Evolutionary conservation across 2,888 invertebrate species (phyloP).

Genomic region (Anaspis maculata): DNA sequence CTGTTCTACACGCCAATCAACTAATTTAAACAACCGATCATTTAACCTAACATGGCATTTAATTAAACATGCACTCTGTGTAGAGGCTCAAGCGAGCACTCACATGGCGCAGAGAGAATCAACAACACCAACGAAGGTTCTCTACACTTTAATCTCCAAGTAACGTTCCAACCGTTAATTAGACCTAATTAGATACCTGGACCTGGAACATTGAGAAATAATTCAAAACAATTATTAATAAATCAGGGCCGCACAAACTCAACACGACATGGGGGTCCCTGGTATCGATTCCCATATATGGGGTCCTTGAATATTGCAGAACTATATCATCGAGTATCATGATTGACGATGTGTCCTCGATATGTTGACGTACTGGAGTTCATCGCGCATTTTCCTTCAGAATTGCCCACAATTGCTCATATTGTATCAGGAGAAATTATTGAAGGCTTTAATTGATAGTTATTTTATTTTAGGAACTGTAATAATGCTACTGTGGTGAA

Average conservation of each 20-base stretch:
- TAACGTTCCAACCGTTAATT: conserved; percentile 14
- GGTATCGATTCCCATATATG: conserved; percentile 12
- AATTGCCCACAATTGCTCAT: too few relatives aligned
- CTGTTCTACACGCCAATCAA: conserved; percentile 27
- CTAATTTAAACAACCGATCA: conserved; percentile 28
- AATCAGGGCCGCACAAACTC: conserved; percentile 14
- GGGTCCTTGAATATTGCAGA: conserved; percentile 14
- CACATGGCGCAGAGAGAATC: too few relatives aligned
- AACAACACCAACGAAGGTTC: too few relatives aligned
- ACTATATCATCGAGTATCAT: conserved; percentile 12
- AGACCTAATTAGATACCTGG: conserved; percentile 18
- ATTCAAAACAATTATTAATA: conserved; percentile 21
- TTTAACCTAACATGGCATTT: conserved; percentile 25
- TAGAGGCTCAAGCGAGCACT: too few relatives aligned
- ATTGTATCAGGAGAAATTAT: too few relatives aligned
- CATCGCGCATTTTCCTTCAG: not conserved
- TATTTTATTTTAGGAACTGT: too few relatives aligned
- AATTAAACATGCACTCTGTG: conserved; percentile 20
- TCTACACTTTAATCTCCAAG: conserved; percentile 7
- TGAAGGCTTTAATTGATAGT: too few relatives aligned
- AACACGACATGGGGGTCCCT: conserved; percentile 6
- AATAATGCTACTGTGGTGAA: too few relatives aligned
- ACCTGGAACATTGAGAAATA: conserved; percentile 17
- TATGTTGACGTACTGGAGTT: conserved; percentile 9
- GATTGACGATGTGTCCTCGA: conserved; percentile 16